phyloP scores from a whole-genome alignment of 2,113 vertebrate species.

The Ondatra zibethicus region DNA sequence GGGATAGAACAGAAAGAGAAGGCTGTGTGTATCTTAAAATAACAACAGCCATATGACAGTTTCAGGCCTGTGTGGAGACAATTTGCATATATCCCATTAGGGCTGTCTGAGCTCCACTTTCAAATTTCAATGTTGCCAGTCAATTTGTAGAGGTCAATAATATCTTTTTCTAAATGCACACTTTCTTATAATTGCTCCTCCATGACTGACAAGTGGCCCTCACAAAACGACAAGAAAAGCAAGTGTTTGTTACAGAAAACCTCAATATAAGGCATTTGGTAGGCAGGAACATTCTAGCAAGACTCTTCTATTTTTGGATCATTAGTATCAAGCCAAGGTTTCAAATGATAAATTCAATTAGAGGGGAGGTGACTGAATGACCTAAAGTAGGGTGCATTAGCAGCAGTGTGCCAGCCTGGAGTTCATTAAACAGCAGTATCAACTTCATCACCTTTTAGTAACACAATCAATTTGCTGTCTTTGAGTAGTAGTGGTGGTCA shows the following conservation, averaged over 20 bases:
- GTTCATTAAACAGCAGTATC: constrained; percentile 81
- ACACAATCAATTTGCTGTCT: constrained; percentile 74
- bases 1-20: constrained; percentile 56
- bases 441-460: constrained; percentile 74
- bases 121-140: constrained; percentile 82
- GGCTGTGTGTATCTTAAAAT: constrained; percentile 77
- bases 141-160: constrained; percentile 82
- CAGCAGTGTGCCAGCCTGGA: constrained; percentile 41
- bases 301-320: constrained; percentile 79
- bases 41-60: constrained; percentile 80
- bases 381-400: constrained; percentile 75
- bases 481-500: constrained; percentile 69
- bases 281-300: constrained; percentile 74
- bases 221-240: constrained; percentile 81
- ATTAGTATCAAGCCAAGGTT: constrained; percentile 79
- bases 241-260: constrained; percentile 81
- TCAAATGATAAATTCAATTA: constrained; percentile 83
- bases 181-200: constrained; percentile 83
- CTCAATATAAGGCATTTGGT: constrained; percentile 77
- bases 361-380: constrained; percentile 79
- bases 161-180: constrained; percentile 78
- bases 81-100: constrained; percentile 87
- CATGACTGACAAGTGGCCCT: constrained; percentile 81
- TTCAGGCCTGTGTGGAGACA: constrained; percentile 75
- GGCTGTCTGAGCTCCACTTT: constrained; percentile 78